phyloP scores from a whole-genome alignment of 2,113 vertebrate genomes.

The Hylia prasina region DNA sequence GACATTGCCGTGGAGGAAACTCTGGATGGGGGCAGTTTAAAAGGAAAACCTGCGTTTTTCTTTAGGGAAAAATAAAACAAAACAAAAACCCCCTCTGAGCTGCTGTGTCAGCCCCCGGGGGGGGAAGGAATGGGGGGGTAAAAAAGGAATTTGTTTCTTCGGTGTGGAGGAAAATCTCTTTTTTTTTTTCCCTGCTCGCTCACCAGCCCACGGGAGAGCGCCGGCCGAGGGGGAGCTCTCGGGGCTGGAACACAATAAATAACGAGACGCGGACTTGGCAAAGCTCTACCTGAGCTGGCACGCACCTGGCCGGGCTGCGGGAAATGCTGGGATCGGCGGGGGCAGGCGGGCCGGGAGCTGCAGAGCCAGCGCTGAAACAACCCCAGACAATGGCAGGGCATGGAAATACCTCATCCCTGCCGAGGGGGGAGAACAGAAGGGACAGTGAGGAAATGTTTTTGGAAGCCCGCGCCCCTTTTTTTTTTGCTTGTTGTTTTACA shows the following conservation, averaged over 20 bases:
- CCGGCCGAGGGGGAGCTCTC: neutral
- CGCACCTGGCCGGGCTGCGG: neutral
- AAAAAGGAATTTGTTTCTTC: neutral
- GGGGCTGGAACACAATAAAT: neutral
- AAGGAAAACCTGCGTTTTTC: neutral
- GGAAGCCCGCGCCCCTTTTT: slow-evolving; percentile 24
- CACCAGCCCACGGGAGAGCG: neutral
- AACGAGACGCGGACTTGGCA: neutral
- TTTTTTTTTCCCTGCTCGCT: neutral
- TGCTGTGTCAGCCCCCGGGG: neutral
- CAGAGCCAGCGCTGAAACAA: neutral
- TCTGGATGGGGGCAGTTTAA: slow-evolving; percentile 25
- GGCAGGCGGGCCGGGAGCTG: neutral
- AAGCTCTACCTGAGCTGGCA: neutral
- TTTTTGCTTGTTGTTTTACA: slow-evolving; percentile 60
- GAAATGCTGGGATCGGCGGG: fast-evolving
- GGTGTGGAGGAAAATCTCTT: neutral
- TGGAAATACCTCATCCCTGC: neutral
- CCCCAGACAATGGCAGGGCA: neutral
- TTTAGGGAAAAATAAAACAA: neutral
- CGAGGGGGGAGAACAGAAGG: neutral
- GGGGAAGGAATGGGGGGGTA: fast-evolving
- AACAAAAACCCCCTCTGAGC: neutral
- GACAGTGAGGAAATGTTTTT: slow-evolving; percentile 51
- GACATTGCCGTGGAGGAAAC: slow-evolving; percentile 61